These are phyloP conservation scores for Gallinago jamesoni DNA, from an alignment of 2,113 vertebrate genomes.

Conservation along the genomic window DNA sequence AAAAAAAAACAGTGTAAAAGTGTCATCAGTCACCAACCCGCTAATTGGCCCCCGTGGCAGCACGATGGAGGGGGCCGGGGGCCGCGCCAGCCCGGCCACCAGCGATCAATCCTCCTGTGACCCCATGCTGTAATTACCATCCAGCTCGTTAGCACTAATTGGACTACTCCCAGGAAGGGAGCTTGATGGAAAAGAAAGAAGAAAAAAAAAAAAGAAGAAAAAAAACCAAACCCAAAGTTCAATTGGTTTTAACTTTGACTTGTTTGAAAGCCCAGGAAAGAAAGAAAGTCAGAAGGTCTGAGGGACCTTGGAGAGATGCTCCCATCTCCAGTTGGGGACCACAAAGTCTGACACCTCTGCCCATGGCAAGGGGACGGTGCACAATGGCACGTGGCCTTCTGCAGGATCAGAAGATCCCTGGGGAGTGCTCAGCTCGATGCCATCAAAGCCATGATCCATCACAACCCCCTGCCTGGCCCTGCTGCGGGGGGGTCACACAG, in stretches of 20 bases:
- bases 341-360: fast-evolving
- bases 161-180: not conserved
- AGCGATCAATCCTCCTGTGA: not conserved
- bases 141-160: slow-evolving; percentile 21
- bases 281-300: fast-evolving
- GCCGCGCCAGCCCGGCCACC: not conserved
- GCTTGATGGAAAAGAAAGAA: not conserved
- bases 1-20: no score
- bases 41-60: not conserved
- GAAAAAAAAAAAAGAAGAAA: not conserved
- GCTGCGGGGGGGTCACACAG: no score
- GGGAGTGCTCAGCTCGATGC: no score
- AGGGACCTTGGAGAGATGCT: fast-evolving
- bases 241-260: not conserved
- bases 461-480: fast-evolving
- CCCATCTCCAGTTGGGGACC: fast-evolving
- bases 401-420: not conserved
- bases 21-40: fast-evolving
- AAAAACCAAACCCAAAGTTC: not conserved
- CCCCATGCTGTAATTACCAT: not conserved
- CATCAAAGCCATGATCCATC: fast-evolving
- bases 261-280: not conserved
- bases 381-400: fast-evolving
- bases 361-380: fast-evolving
- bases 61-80: fast-evolving